A percentile compares a stretch with the other conserved stretches of the same genome.
phyloP scores from a whole-genome alignment of 2,888 invertebrate species.

The Diabrotica balteata region DNA sequence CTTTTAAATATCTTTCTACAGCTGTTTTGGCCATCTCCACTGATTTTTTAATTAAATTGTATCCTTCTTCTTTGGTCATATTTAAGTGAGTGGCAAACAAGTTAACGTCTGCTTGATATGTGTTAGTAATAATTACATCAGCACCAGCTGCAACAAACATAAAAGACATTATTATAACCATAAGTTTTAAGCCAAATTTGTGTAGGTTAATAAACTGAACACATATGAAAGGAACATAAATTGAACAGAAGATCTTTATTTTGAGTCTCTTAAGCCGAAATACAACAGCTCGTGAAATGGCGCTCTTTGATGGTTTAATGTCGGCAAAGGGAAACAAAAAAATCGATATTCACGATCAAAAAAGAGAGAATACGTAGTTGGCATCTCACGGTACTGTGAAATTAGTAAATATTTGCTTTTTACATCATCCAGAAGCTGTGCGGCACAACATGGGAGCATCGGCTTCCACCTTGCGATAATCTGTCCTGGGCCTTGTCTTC shows the following conservation, averaged over 20 bases:
- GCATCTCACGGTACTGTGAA: too few relatives aligned
- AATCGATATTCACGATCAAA: too few relatives aligned
- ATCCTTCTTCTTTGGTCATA: slow-evolving; percentile 71
- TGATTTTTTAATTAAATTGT: slow-evolving; percentile 75
- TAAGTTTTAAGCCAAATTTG: background rate
- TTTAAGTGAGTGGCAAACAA: slow-evolving; percentile 79
- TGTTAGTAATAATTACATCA: slow-evolving; percentile 85
- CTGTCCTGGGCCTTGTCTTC: too few relatives aligned
- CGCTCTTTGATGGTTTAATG: too few relatives aligned
- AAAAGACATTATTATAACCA: slow-evolving; percentile 2
- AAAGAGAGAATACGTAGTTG: too few relatives aligned
- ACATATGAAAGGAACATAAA: background rate
- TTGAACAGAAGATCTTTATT: background rate
- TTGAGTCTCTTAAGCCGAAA: background rate
- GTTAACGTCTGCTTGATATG: slow-evolving; percentile 85
- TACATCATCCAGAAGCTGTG: too few relatives aligned
- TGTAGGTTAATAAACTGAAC: background rate
- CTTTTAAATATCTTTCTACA: slow-evolving; percentile 67
- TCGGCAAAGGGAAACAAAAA: too few relatives aligned
- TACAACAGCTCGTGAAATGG: too few relatives aligned
- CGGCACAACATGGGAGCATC: too few relatives aligned
- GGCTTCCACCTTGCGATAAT: too few relatives aligned
- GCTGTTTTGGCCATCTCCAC: slow-evolving; percentile 79
- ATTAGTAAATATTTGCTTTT: too few relatives aligned
- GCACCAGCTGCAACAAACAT: slow-evolving; percentile 72